Evolutionary conservation across 2,113 vertebrate species (phyloP).

Genomic region (Turnix velox): DNA sequence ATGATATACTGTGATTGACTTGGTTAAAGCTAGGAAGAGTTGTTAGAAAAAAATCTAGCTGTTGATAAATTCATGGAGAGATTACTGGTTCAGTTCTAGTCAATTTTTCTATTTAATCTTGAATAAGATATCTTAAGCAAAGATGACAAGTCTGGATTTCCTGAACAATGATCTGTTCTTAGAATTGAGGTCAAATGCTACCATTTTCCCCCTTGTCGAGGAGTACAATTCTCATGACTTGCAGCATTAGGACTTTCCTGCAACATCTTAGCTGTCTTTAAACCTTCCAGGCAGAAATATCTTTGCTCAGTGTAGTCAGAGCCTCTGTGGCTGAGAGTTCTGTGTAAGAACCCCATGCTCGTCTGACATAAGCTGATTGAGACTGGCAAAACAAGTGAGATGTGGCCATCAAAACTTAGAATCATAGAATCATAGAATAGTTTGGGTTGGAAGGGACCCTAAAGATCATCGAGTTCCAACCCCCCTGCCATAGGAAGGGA

Average conservation of each 20-base stretch:
- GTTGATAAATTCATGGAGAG: background rate
- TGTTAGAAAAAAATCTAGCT: background rate
- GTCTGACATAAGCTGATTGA: background rate
- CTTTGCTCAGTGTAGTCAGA: background rate
- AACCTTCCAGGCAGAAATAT: background rate
- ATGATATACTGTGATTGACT: background rate
- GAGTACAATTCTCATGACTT: background rate
- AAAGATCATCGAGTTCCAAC: too few species aligned
- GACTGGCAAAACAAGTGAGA: background rate
- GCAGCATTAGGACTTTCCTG: background rate
- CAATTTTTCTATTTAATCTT: background rate
- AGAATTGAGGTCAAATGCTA: background rate
- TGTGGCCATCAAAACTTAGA: background rate
- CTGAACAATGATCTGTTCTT: background rate
- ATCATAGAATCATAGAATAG: too few species aligned
- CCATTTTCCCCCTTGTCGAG: background rate
- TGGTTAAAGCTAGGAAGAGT: background rate
- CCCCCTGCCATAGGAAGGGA: too few species aligned
- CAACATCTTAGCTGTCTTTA: background rate
- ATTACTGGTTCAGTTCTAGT: background rate
- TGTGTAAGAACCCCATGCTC: background rate
- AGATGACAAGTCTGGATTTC: background rate
- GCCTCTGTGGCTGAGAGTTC: background rate
- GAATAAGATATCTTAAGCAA: background rate
- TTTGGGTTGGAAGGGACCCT: too few species aligned